A percentile compares a stretch with the other conserved stretches of the same genome.
phyloP scores from a whole-genome alignment of 2,113 vertebrate species.

The Colossoma macropomum region DNA sequence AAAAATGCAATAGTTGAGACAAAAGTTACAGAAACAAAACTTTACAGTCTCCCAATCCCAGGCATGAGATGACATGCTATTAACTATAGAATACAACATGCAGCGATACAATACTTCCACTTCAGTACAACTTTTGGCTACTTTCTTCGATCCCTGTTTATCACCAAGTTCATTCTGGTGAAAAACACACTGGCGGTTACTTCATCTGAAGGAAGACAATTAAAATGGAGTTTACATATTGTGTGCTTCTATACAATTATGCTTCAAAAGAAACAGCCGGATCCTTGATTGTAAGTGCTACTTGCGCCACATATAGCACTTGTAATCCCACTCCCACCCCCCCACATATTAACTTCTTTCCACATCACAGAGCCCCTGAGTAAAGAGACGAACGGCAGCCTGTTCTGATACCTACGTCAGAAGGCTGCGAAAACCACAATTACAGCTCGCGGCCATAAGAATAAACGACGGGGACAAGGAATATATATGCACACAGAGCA shows the following conservation, averaged over 20 bases:
- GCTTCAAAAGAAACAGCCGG: neutral
- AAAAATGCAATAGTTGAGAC: too few relatives aligned
- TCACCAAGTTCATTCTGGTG: neutral
- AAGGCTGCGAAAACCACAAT: conserved; percentile 64
- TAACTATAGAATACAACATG: too few relatives aligned
- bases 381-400: conserved; percentile 4
- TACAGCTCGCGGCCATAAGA: conserved; percentile 63
- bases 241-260: neutral
- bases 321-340: neutral
- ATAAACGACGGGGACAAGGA: conserved; percentile 61
- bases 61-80: too few relatives aligned
- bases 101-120: too few relatives aligned
- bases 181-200: neutral
- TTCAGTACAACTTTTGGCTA: neutral
- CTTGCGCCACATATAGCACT: neutral
- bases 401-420: conserved; percentile 35
- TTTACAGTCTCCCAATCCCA: too few relatives aligned
- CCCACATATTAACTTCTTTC: neutral
- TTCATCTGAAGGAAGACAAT: neutral
- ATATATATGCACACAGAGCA: conserved; percentile 24
- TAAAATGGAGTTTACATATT: neutral
- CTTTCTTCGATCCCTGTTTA: neutral
- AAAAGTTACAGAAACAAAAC: too few relatives aligned
- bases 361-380: conserved; percentile 7
- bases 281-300: neutral